Evolutionary conservation across 2,888 invertebrate species (phyloP).

Genomic region (Limnephilus lunatus): DNA sequence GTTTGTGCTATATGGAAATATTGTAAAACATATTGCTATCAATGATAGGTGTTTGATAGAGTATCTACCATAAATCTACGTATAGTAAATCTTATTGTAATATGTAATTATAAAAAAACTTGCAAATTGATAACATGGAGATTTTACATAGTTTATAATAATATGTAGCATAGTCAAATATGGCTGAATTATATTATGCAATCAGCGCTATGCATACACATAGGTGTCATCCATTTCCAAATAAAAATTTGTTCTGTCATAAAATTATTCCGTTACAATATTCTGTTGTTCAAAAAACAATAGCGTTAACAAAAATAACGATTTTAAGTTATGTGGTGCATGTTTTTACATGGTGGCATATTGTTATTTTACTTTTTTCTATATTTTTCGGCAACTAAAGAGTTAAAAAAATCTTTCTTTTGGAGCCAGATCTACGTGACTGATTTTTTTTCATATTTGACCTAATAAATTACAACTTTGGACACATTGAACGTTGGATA

Average conservation of each 20-base stretch:
- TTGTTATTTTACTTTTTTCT: too few relatives aligned
- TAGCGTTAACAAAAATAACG: neutral
- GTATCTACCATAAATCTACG: neutral
- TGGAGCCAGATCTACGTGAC: too few relatives aligned
- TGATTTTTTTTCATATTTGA: too few relatives aligned
- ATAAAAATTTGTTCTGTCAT: neutral
- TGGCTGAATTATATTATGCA: neutral
- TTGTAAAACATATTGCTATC: neutral
- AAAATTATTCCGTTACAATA: neutral
- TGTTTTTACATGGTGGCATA: neutral
- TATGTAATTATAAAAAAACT: neutral
- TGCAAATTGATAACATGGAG: neutral
- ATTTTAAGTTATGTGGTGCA: neutral
- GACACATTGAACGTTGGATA: too few relatives aligned
- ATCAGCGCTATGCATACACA: neutral
- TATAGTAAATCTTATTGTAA: neutral
- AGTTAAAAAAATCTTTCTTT: too few relatives aligned
- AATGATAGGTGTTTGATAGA: neutral
- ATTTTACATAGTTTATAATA: neutral
- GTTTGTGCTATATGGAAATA: neutral
- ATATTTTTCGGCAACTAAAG: too few relatives aligned
- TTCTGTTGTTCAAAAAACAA: neutral
- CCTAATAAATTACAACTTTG: too few relatives aligned
- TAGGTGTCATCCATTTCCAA: neutral
- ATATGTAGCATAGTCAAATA: neutral